phyloP scores from a whole-genome alignment of 1,140 invertebrate genomes.

The Neuroterus valhalla region DNA sequence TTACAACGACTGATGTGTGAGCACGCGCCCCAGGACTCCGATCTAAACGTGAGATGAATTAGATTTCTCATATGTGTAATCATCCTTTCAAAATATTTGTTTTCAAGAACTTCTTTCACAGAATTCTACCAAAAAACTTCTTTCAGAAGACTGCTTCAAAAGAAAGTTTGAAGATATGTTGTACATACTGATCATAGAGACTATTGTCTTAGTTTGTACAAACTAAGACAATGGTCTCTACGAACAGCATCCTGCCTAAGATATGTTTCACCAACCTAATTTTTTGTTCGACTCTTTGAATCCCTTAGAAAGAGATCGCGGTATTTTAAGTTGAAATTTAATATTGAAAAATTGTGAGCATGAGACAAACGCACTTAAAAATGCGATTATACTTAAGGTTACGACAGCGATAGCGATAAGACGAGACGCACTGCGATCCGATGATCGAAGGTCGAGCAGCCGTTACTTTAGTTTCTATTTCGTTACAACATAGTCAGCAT shows the following conservation, averaged over 20 bases:
- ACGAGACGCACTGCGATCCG: conserved; percentile 50
- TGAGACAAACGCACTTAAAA: conserved; percentile 43
- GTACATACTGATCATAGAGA: no score
- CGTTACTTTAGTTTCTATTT: conserved; percentile 51
- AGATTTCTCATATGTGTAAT: conserved; percentile 16
- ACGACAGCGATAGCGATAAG: conserved; percentile 56
- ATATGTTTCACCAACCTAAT: no score
- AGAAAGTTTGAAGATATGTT: no score
- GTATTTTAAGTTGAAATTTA: conserved; percentile 42
- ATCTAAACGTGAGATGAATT: conserved; percentile 49
- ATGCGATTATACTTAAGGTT: conserved; percentile 52
- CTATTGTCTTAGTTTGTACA: no score
- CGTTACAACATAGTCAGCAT: background rate
- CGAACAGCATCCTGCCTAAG: no score
- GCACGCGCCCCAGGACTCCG: conserved; percentile 61
- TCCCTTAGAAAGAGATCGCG: no score
- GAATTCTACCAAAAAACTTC: no score
- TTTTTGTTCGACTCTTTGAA: no score
- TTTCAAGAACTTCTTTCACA: no score
- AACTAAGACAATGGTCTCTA: no score
- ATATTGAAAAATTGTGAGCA: conserved; percentile 42
- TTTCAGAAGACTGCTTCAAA: no score
- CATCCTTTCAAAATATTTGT: background rate
- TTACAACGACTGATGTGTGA: conserved; percentile 68
- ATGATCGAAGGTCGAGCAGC: conserved; percentile 55